These are phyloP conservation scores for Phyllotis vaccarum DNA, from an alignment of 2,797 vertebrate species.

Conservation along the genomic window DNA sequence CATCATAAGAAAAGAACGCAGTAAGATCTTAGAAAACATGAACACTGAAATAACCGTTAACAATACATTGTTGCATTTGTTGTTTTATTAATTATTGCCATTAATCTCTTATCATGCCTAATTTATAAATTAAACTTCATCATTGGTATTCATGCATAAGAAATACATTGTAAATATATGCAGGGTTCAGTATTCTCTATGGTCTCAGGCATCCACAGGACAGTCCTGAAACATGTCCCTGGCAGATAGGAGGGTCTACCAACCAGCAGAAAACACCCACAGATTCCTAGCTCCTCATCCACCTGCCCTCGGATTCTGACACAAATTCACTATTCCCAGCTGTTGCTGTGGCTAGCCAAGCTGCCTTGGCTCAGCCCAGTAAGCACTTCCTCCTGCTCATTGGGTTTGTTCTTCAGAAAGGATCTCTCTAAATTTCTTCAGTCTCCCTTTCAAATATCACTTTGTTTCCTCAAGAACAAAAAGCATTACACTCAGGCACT, in stretches of 20 bases:
- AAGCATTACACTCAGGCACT: neutral
- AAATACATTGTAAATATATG: neutral
- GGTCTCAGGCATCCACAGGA: neutral
- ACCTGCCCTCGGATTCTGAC: neutral
- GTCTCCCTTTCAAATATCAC: neutral
- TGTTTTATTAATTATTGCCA: neutral
- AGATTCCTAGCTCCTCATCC: neutral
- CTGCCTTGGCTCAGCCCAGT: neutral
- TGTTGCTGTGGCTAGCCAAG: neutral
- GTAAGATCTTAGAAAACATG: neutral
- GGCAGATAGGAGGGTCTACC: neutral
- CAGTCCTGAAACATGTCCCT: neutral
- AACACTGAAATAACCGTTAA: neutral
- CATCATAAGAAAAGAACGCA: neutral
- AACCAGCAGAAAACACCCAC: neutral
- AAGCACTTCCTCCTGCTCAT: neutral
- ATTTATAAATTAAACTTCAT: neutral
- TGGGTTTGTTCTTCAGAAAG: neutral
- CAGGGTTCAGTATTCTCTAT: neutral
- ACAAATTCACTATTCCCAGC: neutral
- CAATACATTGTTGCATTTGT: neutral
- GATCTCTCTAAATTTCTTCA: neutral
- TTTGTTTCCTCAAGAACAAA: neutral
- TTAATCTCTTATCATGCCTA: neutral
- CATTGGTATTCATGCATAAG: neutral